Conservation (phyloP, 2,797 vertebrate genomes). For the Setipinna tenuifilis region DNA sequence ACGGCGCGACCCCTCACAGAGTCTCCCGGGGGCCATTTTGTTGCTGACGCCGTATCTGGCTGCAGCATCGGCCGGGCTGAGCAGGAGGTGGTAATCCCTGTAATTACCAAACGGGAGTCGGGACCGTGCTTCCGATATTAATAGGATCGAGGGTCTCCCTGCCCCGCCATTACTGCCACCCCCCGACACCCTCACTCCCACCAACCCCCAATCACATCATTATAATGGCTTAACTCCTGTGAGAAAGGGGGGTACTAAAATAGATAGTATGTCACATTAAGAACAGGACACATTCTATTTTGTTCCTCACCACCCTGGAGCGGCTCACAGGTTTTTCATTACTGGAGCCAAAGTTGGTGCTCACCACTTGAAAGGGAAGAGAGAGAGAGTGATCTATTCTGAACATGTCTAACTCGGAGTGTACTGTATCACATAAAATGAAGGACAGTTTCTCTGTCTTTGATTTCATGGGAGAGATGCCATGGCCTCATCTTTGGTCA, state of each 20-base stretch:
- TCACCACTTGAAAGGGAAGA: background rate
- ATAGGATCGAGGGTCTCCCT: conserved; percentile 1
- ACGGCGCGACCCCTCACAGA: background rate
- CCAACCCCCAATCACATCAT: background rate
- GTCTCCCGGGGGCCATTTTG: background rate
- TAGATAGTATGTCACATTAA: conserved; percentile 6
- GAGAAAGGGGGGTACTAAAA: background rate
- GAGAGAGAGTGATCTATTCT: background rate
- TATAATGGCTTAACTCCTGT: background rate
- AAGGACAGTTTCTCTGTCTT: background rate
- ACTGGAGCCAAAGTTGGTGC: background rate
- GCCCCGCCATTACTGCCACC: background rate
- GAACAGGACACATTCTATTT: conserved; percentile 1
- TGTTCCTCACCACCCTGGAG: background rate
- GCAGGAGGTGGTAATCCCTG: background rate
- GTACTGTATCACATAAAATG: background rate
- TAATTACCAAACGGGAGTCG: conserved; percentile 19
- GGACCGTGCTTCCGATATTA: background rate
- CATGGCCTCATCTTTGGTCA: background rate
- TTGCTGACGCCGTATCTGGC: background rate
- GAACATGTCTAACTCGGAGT: background rate
- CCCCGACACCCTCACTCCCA: background rate
- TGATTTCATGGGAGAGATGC: background rate
- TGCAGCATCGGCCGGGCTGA: background rate
- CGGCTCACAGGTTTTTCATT: background rate